Conservation (phyloP, 2,797 vertebrate genomes). For the Mormyrops boulengeri region DNA sequence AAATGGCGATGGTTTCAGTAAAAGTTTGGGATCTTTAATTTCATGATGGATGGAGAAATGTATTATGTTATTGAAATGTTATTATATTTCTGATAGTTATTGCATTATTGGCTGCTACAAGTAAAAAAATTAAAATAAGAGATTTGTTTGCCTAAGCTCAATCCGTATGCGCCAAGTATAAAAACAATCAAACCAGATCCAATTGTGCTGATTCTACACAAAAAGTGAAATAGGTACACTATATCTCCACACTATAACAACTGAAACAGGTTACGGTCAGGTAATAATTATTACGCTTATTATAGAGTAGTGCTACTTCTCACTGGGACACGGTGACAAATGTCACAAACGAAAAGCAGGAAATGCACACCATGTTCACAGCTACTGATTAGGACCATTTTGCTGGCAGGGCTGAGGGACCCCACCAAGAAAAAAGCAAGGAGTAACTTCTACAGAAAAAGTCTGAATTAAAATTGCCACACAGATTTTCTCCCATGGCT, state of each 20-base stretch:
- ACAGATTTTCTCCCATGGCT: neutral
- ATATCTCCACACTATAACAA: neutral
- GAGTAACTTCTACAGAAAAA: neutral
- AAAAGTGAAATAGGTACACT: neutral
- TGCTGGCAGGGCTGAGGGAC: neutral
- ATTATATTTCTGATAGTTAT: neutral
- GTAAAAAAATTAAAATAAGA: neutral
- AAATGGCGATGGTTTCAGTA: neutral
- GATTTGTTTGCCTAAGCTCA: neutral
- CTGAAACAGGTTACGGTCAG: neutral
- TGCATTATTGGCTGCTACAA: neutral
- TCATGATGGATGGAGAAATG: neutral
- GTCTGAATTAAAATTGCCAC: neutral
- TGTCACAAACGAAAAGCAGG: neutral
- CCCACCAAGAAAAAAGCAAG: neutral
- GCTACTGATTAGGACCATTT: neutral
- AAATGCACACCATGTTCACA: neutral
- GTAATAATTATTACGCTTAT: neutral
- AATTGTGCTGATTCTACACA: neutral
- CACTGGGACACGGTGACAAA: neutral
- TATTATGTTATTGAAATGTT: neutral
- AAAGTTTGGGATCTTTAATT: neutral
- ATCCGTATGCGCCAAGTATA: neutral
- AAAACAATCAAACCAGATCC: neutral
- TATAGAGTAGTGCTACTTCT: neutral